A percentile compares a stretch with the other conserved stretches of the same genome.
Conservation (phyloP, 64 coral and sea anemone genomes). For the Stichodactyla mertensii region DNA sequence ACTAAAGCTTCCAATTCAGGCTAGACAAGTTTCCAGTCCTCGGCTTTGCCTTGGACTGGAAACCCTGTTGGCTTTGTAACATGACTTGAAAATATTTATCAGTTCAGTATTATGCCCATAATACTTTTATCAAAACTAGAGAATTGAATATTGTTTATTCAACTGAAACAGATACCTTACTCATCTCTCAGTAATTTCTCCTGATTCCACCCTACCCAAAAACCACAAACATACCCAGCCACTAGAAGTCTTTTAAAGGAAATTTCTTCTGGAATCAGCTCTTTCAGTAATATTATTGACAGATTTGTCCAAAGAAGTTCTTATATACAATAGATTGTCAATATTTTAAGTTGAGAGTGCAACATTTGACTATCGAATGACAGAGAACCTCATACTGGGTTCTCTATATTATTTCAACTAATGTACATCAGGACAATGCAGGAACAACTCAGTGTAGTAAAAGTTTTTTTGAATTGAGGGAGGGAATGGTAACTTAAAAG, state of each 20-base stretch:
- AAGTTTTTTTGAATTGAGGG: background rate
- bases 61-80: no score
- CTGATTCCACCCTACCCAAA: background rate
- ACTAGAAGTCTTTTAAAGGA: background rate
- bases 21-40: no score
- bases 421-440: background rate
- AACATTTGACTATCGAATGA: background rate
- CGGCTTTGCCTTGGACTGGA: no score
- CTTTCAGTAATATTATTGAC: background rate
- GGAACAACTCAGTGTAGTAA: background rate
- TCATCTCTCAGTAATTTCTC: background rate
- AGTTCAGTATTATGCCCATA: background rate
- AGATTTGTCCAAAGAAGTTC: conserved; percentile 4
- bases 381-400: background rate
- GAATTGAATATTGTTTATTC: no score
- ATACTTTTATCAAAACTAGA: background rate
- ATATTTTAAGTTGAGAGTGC: background rate
- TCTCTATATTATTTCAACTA: background rate
- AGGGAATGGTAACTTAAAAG: conserved; percentile 9
- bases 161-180: background rate
- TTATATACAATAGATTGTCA: background rate
- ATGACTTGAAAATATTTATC: no score
- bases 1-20: no score
- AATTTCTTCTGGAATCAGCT: background rate
- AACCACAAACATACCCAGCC: background rate